Conservation (phyloP, 2,888 invertebrate species). For the Pterobdella sp. region DNA sequence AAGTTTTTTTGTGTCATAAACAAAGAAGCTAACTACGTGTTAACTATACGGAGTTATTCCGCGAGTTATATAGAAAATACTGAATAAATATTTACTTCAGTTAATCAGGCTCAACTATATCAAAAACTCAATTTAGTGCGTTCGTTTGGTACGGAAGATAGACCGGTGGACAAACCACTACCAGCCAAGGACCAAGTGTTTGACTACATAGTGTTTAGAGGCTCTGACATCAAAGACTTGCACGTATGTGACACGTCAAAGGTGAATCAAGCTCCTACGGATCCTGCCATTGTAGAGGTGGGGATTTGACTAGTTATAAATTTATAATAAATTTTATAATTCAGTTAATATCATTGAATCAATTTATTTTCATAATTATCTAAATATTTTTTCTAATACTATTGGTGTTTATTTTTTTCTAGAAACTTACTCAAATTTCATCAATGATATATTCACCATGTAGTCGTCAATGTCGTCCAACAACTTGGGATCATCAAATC, state of each 20-base stretch:
- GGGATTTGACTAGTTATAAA: neutral
- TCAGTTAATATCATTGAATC: neutral
- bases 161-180: constrained; percentile 87
- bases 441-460: no score
- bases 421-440: no score
- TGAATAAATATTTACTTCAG: neutral
- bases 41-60: neutral
- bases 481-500: neutral
- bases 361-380: neutral
- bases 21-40: no score
- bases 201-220: constrained; percentile 95
- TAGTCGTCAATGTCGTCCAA: constrained; percentile 2
- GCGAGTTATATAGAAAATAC: neutral
- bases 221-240: constrained; percentile 96
- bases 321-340: neutral
- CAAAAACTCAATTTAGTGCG: constrained; percentile 65
- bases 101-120: neutral
- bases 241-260: constrained; percentile 61
- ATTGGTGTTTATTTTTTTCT: no score
- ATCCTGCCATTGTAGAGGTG: constrained; percentile 89
- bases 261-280: constrained; percentile 56
- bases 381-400: neutral
- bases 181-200: constrained; percentile 94
- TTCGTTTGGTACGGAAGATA: constrained; percentile 96
- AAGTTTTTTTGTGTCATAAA: no score